phyloP scores from a whole-genome alignment of 2,888 invertebrate genomes.

The Eupithecia subumbrata region DNA sequence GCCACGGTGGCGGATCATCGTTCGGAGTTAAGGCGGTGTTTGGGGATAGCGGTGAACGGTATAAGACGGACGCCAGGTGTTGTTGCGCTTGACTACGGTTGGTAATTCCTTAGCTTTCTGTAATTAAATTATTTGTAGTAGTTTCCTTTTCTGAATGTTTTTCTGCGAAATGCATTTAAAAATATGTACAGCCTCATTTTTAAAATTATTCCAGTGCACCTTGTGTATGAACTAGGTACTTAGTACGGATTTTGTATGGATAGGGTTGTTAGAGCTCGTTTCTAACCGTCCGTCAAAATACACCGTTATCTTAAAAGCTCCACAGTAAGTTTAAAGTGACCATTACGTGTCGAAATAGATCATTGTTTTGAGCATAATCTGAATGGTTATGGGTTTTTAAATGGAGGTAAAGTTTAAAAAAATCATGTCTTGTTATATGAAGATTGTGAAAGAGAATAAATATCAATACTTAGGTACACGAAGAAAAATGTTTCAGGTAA shows the following conservation, averaged over 20 bases:
- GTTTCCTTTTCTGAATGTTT: not conserved
- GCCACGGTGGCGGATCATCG: slow-evolving; percentile 2
- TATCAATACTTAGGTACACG: not conserved
- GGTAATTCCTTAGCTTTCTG: not conserved
- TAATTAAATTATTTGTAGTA: not conserved
- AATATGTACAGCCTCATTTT: too few relatives aligned
- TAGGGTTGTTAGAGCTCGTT: not conserved
- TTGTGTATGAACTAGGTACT: not conserved
- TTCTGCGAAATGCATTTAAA: too few relatives aligned
- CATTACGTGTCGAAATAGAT: slow-evolving; percentile 22
- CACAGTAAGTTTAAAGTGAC: not conserved
- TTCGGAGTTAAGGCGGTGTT: not conserved
- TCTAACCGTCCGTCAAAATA: not conserved
- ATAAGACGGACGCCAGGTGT: not conserved
- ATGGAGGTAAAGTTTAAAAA: not conserved
- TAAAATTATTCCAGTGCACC: too few relatives aligned
- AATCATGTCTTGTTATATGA: not conserved
- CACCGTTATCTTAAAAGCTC: not conserved
- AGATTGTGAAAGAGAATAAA: not conserved
- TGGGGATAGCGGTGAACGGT: not conserved
- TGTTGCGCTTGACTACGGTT: not conserved
- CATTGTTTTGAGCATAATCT: slow-evolving; percentile 13
- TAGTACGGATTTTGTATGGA: not conserved
- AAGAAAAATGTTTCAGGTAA: not conserved
- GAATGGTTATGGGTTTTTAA: slow-evolving; percentile 22